Base-by-base conservation (phyloP, 1,140 invertebrate genomes). In the Ruditapes philippinarum region DNA sequence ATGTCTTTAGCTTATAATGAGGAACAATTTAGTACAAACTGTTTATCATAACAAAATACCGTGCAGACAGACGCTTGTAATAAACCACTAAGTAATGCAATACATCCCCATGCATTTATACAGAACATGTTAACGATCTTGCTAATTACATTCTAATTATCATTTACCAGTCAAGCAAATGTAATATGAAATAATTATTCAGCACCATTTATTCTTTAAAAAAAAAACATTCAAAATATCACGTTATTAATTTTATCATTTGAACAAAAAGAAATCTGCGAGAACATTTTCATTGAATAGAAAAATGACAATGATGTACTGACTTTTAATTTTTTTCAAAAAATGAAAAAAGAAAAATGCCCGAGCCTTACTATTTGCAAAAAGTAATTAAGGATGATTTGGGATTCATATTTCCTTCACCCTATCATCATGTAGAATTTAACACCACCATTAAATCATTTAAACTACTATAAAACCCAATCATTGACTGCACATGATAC, bases 371-470 rank as follows among this genome's bases (percentile, higher is more conserved):
- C 19, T 33, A 45, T 45, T 14, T 7, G 14, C 42, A 45, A 45
- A 45, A 70, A 70, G 65, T 70, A 70, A 70, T 70, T 70, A 70
- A 70, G 38, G 65, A 25, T 19, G 36, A 14, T 19, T 70, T 70
- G 1, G 14, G 33, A 70, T 36, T 38, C 33, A 14, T 70, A 38
- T 38, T 38, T 14, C 28, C 9, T 17, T 22, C 36, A 70, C n/a
- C 65, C 33, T 70, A 38, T 70, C 3, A 70, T 70, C 65, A 70
- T 36, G 31, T 31, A 22, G 65, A 70, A 70, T 38, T 9, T 17
- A 38, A 70, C 65, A 70, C 65, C 65, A 31, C 28, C 14, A 70
- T 70, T 40, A 70, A 70, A 70, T 70, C 33, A 40, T 70, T 70
- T 38, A 70, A 70, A 70, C 28, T n/a, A 17, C n/a, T 28, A 3